phyloP scores from a whole-genome alignment of 2,797 vertebrate species.

The Antrozous pallidus region DNA sequence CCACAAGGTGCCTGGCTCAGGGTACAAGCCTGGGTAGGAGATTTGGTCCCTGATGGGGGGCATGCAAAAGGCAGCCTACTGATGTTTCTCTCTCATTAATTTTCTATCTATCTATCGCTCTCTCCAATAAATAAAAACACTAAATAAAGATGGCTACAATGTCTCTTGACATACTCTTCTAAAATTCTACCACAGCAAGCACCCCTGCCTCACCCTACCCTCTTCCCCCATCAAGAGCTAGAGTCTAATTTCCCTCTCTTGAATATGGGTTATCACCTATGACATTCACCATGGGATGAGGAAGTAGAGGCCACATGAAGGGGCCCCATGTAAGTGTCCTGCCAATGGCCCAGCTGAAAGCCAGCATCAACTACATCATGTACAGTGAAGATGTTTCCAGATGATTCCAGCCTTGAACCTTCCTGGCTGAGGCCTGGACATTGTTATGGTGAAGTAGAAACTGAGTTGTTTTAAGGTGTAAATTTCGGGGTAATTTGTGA shows the following conservation, averaged over 20 bases:
- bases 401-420: neutral
- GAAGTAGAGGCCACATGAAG: neutral
- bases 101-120: no score
- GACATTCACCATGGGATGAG: neutral
- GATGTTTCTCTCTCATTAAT: no score
- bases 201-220: rapidly evolving
- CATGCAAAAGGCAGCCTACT: no score
- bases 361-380: neutral
- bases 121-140: no score
- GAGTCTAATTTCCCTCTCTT: neutral
- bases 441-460: neutral
- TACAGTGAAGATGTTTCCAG: neutral
- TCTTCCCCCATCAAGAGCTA: neutral
- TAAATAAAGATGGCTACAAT: neutral
- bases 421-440: neutral
- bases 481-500: neutral
- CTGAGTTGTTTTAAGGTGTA: neutral
- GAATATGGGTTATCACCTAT: neutral
- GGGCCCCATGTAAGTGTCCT: no score
- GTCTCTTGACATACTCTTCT: neutral
- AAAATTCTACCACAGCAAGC: neutral
- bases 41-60: no score
- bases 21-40: no score
- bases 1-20: neutral
- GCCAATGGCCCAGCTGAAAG: neutral